Conservation (phyloP, 2,113 vertebrate genomes). For the Aptenodytes forsteri region DNA sequence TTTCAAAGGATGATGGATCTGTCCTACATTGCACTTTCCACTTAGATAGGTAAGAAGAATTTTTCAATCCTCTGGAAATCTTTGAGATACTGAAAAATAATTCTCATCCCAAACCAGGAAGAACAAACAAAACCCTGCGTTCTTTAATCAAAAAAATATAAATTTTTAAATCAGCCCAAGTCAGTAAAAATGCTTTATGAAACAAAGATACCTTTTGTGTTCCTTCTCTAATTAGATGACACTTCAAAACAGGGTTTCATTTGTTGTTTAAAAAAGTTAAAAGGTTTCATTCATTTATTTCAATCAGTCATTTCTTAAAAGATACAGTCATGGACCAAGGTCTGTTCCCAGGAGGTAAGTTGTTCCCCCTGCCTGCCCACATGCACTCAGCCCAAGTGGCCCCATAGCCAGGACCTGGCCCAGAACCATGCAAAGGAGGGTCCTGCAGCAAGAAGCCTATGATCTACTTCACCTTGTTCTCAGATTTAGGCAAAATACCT, state of each 20-base stretch:
- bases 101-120: not conserved
- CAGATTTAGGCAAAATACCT: not conserved
- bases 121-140: not conserved
- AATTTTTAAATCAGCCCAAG: not conserved
- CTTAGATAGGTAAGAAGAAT: not conserved
- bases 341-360: not conserved
- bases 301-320: not conserved
- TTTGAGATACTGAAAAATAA: not conserved
- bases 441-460: not conserved
- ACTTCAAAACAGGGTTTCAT: not conserved
- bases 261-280: not conserved
- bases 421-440: not conserved
- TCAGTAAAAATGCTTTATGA: not conserved
- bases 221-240: not conserved
- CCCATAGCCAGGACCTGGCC: not conserved
- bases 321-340: not conserved
- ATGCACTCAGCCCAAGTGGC: not conserved
- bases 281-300: not conserved
- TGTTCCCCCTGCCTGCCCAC: not conserved
- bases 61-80: not conserved
- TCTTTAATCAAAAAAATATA: not conserved
- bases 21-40: not conserved
- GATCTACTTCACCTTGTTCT: not conserved
- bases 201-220: not conserved
- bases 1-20: not conserved